Evolutionary conservation across 37 sponge, comb jelly and placozoan species (phyloP), one percentile per base, ranked within the genome.

Genomic region (Eunapius fragilis): DNA sequence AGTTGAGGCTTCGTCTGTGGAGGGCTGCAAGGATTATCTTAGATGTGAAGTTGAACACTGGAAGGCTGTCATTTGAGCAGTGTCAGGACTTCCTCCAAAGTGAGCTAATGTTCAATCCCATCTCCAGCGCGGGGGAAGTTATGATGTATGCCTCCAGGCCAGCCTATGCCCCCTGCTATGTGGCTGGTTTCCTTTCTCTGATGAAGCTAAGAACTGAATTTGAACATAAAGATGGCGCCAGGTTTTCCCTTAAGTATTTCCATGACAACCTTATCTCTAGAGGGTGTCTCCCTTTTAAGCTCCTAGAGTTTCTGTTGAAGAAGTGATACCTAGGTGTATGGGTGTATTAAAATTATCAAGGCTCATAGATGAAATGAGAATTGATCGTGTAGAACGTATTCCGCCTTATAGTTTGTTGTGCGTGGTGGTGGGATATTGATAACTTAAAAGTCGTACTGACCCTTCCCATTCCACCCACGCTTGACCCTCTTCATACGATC

Each of bases 1-100:
- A 90, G 71, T 71, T 90, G 24, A 69, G 83, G 32, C 67, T 90
- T 14, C 78, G 69, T 23, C 91, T 90, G 24, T 90, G 91, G 91
- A 75, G 91, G 71, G 86, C 91, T 48, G 91, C 91, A n/a, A 79
- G 91, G 32, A 37, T 90, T 24, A 90, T 90, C 37, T 35, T 90
- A 11, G 91, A 90, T 71, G 80, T 86, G 24, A 90, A 86, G 83
- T 31, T 90, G 32, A 86, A 90, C 80, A 75, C 67, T 14, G 83
- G 87, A 0, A 27, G 76, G 28, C 25, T 90, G 71, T 69, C 86
- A 2, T 75, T 90, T 81, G 82, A 80, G 27, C 78, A 77, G 23
- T 85, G 86, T 34, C 77, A 38, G 13, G 77, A 86, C 36, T 86
- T 90, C 76, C 83, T 90, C 2, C 79, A 78, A 37, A 31, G 35